Evolutionary conservation across 2,797 vertebrate species (phyloP).

Genomic region (Pelodytes ibericus): DNA sequence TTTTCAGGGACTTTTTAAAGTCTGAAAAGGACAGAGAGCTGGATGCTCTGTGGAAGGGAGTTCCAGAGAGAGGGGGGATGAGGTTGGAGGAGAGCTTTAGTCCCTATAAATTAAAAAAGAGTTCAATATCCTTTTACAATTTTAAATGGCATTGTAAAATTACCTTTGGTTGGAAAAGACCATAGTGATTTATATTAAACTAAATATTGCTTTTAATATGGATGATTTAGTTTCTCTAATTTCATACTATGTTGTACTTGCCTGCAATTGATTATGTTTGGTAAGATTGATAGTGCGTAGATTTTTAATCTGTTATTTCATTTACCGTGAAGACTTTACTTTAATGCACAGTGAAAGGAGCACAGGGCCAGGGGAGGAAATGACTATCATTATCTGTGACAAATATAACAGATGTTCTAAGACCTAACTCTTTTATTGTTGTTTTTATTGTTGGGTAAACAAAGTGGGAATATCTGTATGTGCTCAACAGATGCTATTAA

Average conservation of each 20-base stretch:
- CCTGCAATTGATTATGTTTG: constrained; percentile 54
- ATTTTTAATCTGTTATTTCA: constrained; percentile 24
- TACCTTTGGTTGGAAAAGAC: too few species aligned
- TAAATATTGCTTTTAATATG: constrained; percentile 18
- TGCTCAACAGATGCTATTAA: background rate
- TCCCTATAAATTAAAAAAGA: too few species aligned
- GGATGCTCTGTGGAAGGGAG: too few species aligned
- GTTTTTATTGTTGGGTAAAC: constrained; percentile 1
- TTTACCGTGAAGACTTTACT: constrained; percentile 9
- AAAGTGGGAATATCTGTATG: background rate
- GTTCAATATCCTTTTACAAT: too few species aligned
- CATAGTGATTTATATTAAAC: constrained; percentile 22
- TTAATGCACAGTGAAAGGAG: constrained; percentile 42
- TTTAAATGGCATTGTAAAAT: too few species aligned
- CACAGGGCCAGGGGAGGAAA: constrained; percentile 7
- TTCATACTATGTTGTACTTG: background rate
- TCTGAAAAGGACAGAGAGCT: too few species aligned
- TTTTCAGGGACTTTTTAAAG: too few species aligned
- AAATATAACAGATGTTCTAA: constrained; percentile 41
- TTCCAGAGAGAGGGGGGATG: too few species aligned
- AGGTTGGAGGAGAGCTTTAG: too few species aligned
- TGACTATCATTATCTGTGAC: background rate
- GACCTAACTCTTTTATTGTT: constrained; percentile 25
- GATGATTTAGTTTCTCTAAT: constrained; percentile 12
- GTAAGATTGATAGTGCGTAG: constrained; percentile 14